Evolutionary conservation across 2,888 invertebrate species (phyloP).

Genomic region (Macaria liturata): DNA sequence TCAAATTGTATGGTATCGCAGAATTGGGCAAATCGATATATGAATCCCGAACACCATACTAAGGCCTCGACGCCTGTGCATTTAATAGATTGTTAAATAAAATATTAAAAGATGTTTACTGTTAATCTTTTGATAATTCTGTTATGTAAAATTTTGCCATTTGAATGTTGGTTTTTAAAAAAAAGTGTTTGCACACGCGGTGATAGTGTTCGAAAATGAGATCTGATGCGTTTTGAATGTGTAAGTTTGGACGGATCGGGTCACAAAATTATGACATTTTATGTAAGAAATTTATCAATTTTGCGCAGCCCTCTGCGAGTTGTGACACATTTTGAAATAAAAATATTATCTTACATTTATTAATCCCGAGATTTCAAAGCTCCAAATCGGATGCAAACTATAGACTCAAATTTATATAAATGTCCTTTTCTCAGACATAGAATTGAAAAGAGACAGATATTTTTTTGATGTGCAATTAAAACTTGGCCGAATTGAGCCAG

Average conservation of each 20-base stretch:
- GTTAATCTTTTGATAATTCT: slow-evolving; percentile 71
- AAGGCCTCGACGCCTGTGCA: slow-evolving; percentile 70
- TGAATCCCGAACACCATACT: slow-evolving; percentile 46
- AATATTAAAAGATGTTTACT: slow-evolving; percentile 73
- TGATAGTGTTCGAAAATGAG: slow-evolving; percentile 29
- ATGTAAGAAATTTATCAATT: too few species aligned
- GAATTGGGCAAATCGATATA: slow-evolving; percentile 43
- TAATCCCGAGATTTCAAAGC: too few species aligned
- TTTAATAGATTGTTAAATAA: slow-evolving; percentile 79
- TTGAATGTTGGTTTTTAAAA: slow-evolving; percentile 10
- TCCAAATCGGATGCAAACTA: too few species aligned
- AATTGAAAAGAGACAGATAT: too few species aligned
- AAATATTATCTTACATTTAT: too few species aligned
- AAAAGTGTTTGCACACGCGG: background rate
- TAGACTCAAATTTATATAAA: too few species aligned
- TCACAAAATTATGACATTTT: slow-evolving; percentile 1
- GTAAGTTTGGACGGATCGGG: slow-evolving; percentile 21
- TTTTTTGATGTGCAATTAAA: too few species aligned
- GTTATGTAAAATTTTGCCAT: slow-evolving; percentile 56
- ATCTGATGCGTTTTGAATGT: slow-evolving; percentile 29
- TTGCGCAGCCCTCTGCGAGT: too few species aligned
- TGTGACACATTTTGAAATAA: too few species aligned
- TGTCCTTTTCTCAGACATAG: too few species aligned
- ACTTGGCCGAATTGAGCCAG: too few species aligned
- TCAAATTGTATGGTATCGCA: slow-evolving; percentile 24